A percentile compares a stretch with the other conserved stretches of the same genome.
Evolutionary conservation across 2,888 invertebrate genomes (phyloP).

Genomic region (Galeopsomyia nigrocyanea): DNA sequence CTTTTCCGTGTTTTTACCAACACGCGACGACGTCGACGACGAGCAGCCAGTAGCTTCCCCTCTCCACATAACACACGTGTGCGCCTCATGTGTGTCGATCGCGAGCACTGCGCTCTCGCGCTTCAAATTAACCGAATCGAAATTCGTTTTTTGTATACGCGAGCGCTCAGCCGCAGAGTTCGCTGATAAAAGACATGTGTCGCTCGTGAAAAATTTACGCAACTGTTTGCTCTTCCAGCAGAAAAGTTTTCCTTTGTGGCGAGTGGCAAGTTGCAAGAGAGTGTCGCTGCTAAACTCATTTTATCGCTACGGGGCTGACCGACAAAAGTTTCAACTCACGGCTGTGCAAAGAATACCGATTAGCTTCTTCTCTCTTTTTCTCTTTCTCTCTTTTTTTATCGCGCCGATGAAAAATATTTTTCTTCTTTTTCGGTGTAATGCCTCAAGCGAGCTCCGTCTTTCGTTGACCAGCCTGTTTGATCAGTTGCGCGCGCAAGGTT

Average conservation of each 20-base stretch:
- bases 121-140: too few species aligned
- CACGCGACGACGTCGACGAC: not conserved
- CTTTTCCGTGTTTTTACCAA: slow-evolving; percentile 3
- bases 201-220: not conserved
- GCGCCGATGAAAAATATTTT: not conserved
- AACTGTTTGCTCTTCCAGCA: not conserved
- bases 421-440: too few species aligned
- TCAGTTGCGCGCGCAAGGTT: slow-evolving; percentile 48
- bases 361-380: slow-evolving; percentile 50
- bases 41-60: not conserved
- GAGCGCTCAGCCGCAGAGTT: too few species aligned
- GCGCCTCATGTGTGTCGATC: too few species aligned
- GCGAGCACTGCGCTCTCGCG: too few species aligned
- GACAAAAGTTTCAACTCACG: slow-evolving; percentile 52
- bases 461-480: slow-evolving; percentile 53
- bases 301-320: slow-evolving; percentile 43
- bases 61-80: too few species aligned
- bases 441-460: too few species aligned
- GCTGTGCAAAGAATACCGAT: slow-evolving; percentile 60
- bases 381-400: not conserved
- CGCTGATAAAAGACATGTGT: too few species aligned
- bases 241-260: not conserved
- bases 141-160: too few species aligned
- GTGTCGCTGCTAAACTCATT: slow-evolving; percentile 40
- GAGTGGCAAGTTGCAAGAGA: not conserved